Base-by-base conservation (phyloP, 2,113 vertebrate genomes). In the Ginglymostoma cirratum region DNA sequence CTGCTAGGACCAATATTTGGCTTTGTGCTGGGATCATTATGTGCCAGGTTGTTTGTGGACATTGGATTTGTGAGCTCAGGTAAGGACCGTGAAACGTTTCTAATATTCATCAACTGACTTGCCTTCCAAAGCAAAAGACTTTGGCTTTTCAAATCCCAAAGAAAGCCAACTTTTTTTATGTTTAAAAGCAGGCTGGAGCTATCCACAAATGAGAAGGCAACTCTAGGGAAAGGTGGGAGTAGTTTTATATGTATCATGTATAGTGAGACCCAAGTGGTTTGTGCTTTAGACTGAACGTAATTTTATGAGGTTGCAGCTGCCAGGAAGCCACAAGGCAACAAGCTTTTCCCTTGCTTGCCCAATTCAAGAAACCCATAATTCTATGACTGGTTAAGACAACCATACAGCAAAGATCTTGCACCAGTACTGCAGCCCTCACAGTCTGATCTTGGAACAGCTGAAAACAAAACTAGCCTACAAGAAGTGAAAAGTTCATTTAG, bases 11-110 rank as follows among this genome's bases (percentile, higher is more conserved):
- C 98, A 0, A 97, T 99, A 96, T 96, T 97, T 96, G 99, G 98
- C 6, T 99, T 98, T 96, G 96, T 98, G 24, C 52, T 99, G 96
- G 98, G 98, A 66, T 99, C 98, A 66, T 96, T 98, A 24, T 98
- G 97, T 97, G 98, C 98, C 80, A 98, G 70, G 96, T 96, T 99
- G 0, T 99, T 99, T 0, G 99, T 99, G 80, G 99, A 99, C 95
- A n/a, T 99, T 97, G 99, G 99, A 96, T 99, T 97, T 96, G 98
- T 99, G 90, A 98, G 98, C 96, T 42, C 97, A 76, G 97, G 98
- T 98, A 97, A 98, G 97, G 55, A 96, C 80, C 96, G 21, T 27
- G 19, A 94, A 10, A 24, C 5, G 42, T 38, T 66, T 67, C 65
- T 42, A 24, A 66, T 3, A 38, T 67, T 70, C 48, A 21, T 19